Conservation (phyloP, 2,888 invertebrate species). For the Galeruca laticollis region DNA sequence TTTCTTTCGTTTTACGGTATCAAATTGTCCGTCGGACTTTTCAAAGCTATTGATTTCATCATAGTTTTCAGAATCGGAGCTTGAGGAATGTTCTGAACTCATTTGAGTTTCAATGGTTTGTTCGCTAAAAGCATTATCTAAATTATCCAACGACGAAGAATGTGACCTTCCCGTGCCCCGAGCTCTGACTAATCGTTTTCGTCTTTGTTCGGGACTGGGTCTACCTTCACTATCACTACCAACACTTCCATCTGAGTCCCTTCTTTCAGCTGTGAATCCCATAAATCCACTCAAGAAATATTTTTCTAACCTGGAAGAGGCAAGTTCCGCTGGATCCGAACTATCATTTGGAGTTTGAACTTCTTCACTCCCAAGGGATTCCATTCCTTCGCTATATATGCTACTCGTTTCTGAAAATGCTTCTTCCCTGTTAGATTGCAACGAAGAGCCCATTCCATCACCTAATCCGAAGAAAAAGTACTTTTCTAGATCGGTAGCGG, state of each 20-base stretch:
- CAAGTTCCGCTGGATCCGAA: conserved; percentile 78
- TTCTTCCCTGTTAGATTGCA: conserved; percentile 71
- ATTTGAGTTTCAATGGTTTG: conserved; percentile 65
- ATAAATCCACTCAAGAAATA: conserved; percentile 90
- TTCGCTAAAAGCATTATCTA: conserved; percentile 68
- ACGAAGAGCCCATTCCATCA: conserved; percentile 71
- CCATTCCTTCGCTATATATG: conserved; percentile 85
- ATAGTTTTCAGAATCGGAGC: conserved; percentile 80
- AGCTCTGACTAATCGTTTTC: conserved; percentile 84
- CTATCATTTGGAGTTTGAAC: conserved; percentile 57
- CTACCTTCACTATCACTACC: conserved; percentile 92
- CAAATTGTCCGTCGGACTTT: conserved; percentile 81
- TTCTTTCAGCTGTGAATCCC: conserved; percentile 82
- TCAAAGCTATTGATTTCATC: conserved; percentile 78
- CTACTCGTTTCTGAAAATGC: conserved; percentile 86
- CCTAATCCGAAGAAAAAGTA: conserved; percentile 91
- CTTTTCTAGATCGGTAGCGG: conserved; percentile 88
- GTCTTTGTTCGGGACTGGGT: conserved; percentile 87
- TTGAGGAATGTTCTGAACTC: conserved; percentile 73
- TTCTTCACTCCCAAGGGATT: conserved; percentile 75
- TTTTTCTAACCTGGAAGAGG: conserved; percentile 88
- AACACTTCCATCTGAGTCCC: conserved; percentile 87
- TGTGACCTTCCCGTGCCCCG: conserved; percentile 86
- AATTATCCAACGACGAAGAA: conserved; percentile 84
- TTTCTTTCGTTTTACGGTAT: conserved; percentile 87